phyloP scores from a whole-genome alignment of 2,797 vertebrate species.

The Hemibagrus guttatus region DNA sequence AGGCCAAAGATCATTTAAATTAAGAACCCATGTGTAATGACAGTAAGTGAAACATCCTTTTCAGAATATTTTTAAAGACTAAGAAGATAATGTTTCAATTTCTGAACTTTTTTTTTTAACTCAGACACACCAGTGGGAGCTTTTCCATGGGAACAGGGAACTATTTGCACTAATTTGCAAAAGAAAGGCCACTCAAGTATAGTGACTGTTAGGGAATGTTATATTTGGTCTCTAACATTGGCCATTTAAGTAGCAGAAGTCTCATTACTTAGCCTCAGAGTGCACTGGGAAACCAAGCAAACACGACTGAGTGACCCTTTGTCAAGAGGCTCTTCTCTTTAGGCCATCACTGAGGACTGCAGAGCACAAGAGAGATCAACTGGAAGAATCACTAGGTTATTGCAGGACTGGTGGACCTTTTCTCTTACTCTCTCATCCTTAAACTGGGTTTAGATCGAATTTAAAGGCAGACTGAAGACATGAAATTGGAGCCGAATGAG shows the following conservation, averaged over 20 bases:
- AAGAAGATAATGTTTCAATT: neutral
- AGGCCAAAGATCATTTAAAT: neutral
- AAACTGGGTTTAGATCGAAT: conserved; percentile 46
- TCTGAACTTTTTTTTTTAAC: neutral
- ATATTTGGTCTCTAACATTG: conserved; percentile 78
- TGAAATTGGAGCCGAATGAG: conserved; percentile 66
- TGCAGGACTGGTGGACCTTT: conserved; percentile 58
- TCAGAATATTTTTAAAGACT: neutral
- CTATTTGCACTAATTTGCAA: conserved; percentile 85
- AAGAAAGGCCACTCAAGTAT: conserved; percentile 84
- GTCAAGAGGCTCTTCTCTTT: conserved; percentile 81
- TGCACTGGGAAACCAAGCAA: conserved; percentile 87
- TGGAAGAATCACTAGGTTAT: conserved; percentile 61
- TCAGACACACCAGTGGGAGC: conserved; percentile 60
- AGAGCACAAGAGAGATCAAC: conserved; percentile 76
- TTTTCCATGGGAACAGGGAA: conserved; percentile 74
- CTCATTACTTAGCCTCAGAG: conserved; percentile 88
- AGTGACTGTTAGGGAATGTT: conserved; percentile 90
- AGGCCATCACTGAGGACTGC: conserved; percentile 85
- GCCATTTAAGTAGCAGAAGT: conserved; percentile 93
- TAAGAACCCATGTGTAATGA: neutral
- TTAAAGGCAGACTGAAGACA: conserved; percentile 53
- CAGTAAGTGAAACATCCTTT: neutral
- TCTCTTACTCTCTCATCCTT: conserved; percentile 40
- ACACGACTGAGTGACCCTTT: conserved; percentile 85